These are phyloP conservation scores for Puntigrus tetrazona DNA, from an alignment of 2,113 vertebrate species.

Conservation along the genomic window DNA sequence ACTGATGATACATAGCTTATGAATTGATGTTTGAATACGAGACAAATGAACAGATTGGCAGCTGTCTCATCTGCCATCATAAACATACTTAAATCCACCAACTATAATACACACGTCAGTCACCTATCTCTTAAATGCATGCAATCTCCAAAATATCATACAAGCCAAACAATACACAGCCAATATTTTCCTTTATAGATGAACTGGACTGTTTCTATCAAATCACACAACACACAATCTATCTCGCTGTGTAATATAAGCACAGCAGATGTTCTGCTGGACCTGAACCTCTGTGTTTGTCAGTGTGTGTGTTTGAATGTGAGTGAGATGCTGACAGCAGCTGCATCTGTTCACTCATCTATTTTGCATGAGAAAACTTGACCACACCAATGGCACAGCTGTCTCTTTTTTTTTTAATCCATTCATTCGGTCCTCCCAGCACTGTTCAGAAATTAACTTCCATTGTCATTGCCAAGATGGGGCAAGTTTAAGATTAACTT, in stretches of 20 bases:
- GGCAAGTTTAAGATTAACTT: not conserved
- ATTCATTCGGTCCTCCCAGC: not conserved
- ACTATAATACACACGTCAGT: not conserved
- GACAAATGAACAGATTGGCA: too few relatives aligned
- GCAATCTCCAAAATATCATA: not conserved
- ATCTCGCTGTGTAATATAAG: not conserved
- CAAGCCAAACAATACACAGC: not conserved
- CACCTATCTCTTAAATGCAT: not conserved
- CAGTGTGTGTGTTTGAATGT: not conserved
- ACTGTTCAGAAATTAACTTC: not conserved
- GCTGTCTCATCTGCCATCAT: too few relatives aligned
- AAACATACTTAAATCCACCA: not conserved
- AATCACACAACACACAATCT: not conserved
- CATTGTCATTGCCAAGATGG: not conserved
- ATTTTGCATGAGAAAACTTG: conserved; percentile 27
- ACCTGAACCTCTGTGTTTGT: not conserved
- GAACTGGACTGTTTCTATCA: not conserved
- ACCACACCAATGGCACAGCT: not conserved
- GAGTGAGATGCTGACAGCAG: conserved; percentile 25
- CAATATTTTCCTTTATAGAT: not conserved
- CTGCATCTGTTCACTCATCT: conserved; percentile 43
- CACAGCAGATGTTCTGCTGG: conserved; percentile 27
- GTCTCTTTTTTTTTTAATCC: not conserved
- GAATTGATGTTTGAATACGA: too few relatives aligned
- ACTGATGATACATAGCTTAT: not conserved